Base-by-base conservation (phyloP, 2,113 vertebrate species). In the Amia ocellicauda region DNA sequence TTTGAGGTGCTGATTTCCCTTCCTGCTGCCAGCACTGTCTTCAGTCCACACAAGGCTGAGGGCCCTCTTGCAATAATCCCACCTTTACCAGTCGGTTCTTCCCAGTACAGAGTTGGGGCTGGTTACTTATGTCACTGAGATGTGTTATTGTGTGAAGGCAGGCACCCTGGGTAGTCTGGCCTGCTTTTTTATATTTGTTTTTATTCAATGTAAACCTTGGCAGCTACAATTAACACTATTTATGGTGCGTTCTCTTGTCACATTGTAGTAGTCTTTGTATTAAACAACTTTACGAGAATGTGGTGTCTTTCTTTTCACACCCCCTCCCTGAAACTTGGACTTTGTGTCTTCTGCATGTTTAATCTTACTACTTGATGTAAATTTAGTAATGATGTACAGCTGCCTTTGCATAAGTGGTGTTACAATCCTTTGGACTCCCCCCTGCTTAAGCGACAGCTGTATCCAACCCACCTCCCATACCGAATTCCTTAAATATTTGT, bases 201-300 rank as follows among this genome's bases (percentile, higher is more conserved):
- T 69, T 84, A 80, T 78, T 77, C 72, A 81, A 80, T 75, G 77
- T 80, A 68, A 68, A 83, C 71, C 81, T 83, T 81, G 86, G 86
- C 86, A 88, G 86, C 86, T 88, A 88, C 86, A 86, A 82, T 85
- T 83, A 85, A 83, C 85, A 84, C 82, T 83, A 86, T 86, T 88
- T 85, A 85, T 85, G 83, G 80, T 74, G n/a, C n/a, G 70, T 78
- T 36, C 31, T 36, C 78, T 82, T 86, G 83, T 88, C 76, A 76
- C 82, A 79, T 85, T 68, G 60, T 64, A 65, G 45, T 7, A 19
- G 80, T 86, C 83, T 88, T 88, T 88, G 83, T 88, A 88, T 86
- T 88, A 88, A 88, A 88, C 75, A 72, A 83, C 81, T 86, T 82
- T 85, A 84, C 75, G 78, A 77, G n/a, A 65, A 78, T 83, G 10